Evolutionary conservation across 2,888 invertebrate species (phyloP), one percentile per base, ranked within the genome.

Genomic region (Serrognathus titanus): DNA sequence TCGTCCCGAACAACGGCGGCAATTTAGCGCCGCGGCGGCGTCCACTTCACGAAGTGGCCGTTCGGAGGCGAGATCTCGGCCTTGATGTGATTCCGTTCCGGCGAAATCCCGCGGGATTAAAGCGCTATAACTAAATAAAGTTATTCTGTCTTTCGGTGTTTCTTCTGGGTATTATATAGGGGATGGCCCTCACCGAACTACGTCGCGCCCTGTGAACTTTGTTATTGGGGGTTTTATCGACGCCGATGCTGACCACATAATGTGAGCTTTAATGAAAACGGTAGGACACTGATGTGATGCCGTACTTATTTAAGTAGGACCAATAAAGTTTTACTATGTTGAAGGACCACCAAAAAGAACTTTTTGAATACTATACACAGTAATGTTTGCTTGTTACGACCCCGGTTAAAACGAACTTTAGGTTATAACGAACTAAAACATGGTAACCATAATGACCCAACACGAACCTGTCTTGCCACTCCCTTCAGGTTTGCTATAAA

Each of bases 41-140:
- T 55, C 45, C 50, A 48, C 54, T 45, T 48, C 38, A 55, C 45
- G 49, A 50, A 49, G 54, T 49, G 43, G 50, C 49, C 45, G 53
- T 50, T 49, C 54, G 43, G 36, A 49, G 48, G 47, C 47, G 40
- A 47, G 53, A 53, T 49, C 54, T 41, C 53, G 41, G 43, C 54
- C 54, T 40, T 50, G 54, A 55, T 55, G 54, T 43, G 54, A 55
- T 55, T 55, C 49, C 54, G 49, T 48, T 55, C 48, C 45, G 48
- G 45, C 54, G 43, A 50, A 55, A 45, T 45, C 49, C 54, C 49
- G 36, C 49, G 43, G 54, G 53, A 58, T 58, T 58, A 58, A 50
- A 58, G 53, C 47, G 51, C 50, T 51, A 53, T 53, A 58, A 58
- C 53, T 46, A 58, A 58, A 54, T 53, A 54, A 58, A 54, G 58